Evolutionary conservation across 2,113 vertebrate species (phyloP).

Genomic region (Microcebus lehilahytsara): DNA sequence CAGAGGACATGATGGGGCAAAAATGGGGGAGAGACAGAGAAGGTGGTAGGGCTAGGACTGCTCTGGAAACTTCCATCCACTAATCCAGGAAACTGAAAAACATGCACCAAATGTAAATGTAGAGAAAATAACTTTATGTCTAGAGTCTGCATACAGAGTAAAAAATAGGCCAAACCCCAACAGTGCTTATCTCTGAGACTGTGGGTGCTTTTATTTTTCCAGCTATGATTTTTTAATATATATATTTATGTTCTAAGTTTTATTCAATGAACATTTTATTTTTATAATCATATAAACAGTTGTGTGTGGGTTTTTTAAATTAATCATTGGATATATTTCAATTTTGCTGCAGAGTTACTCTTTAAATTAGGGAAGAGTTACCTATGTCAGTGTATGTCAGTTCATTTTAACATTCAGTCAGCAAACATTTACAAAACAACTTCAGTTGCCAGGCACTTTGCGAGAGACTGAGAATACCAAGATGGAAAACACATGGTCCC

Average conservation of each 20-base stretch:
- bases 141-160: not conserved
- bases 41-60: not conserved
- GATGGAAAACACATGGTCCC: not conserved
- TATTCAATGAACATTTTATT: not conserved
- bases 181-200: not conserved
- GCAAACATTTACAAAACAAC: not conserved
- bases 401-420: not conserved
- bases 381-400: not conserved
- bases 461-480: not conserved
- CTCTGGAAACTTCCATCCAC: not conserved
- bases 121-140: not conserved
- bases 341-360: not conserved
- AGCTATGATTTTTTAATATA: not conserved
- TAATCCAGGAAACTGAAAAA: not conserved
- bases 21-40: rapidly evolving
- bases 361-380: not conserved
- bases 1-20: not conserved
- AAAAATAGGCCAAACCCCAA: no score
- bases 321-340: not conserved
- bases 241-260: not conserved
- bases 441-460: not conserved
- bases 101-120: not conserved
- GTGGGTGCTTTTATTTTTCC: not conserved
- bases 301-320: not conserved
- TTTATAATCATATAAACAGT: not conserved